A percentile compares a stretch with the other conserved stretches of the same genome.
Conservation (phyloP, 2,888 invertebrate genomes). For the Seira sanloemensis region DNA sequence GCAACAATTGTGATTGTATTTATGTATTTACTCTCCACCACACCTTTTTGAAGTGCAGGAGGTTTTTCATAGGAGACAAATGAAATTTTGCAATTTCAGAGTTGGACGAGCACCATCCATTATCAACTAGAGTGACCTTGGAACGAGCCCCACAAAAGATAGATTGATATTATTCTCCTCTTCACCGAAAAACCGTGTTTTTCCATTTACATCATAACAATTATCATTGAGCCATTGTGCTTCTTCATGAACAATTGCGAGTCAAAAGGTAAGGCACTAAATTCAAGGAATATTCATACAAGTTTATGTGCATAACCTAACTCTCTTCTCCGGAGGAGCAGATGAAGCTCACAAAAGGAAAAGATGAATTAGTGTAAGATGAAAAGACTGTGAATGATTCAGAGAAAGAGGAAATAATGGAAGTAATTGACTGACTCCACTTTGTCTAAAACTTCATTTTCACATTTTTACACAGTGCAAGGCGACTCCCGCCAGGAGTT, state of each 20-base stretch:
- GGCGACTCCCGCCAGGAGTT: no score
- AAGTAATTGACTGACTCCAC: constrained; percentile 65
- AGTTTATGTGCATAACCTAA: background rate
- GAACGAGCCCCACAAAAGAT: constrained; percentile 55
- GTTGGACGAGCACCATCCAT: background rate
- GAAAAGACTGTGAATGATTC: constrained; percentile 10
- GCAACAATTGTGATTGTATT: background rate
- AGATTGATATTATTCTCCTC: no score
- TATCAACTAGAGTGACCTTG: constrained; percentile 29
- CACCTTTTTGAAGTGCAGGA: no score
- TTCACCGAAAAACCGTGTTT: no score
- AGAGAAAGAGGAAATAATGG: constrained; percentile 14
- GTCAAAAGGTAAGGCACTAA: background rate
- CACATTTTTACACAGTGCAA: constrained; percentile 16
- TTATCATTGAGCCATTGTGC: background rate
- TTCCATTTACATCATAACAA: no score
- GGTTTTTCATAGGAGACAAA: background rate
- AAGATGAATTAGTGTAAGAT: constrained; percentile 24
- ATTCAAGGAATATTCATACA: background rate
- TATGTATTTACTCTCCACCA: no score
- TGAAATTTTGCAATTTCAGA: background rate
- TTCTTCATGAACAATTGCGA: background rate
- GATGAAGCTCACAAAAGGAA: constrained; percentile 22
- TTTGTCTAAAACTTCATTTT: constrained; percentile 64
- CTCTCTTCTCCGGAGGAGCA: background rate